Conservation (phyloP, 1,140 invertebrate genomes). For the Meloidogyne chitwoodi region DNA sequence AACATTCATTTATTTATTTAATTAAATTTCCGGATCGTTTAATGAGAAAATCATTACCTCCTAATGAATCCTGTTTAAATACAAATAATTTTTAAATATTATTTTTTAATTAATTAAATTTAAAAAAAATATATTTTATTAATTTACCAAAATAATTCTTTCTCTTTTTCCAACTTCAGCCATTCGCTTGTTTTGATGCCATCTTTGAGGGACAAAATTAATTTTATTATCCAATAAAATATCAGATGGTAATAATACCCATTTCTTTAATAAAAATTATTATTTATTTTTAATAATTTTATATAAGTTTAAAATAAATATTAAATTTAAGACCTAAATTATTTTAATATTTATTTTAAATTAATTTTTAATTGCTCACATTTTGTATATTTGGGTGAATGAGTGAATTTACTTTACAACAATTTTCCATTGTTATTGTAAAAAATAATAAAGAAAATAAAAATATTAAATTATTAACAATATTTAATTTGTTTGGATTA, state of each 20-base stretch:
- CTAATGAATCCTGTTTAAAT: not conserved
- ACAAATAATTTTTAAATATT: no score
- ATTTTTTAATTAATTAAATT: no score
- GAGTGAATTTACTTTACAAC: not conserved
- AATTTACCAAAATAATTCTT: not conserved
- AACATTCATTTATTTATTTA: no score
- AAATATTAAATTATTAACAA: not conserved
- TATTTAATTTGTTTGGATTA: not conserved
- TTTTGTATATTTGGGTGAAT: not conserved
- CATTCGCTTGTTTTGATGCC: not conserved
- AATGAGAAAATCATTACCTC: not conserved
- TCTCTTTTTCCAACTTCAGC: not conserved
- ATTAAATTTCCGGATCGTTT: not conserved
- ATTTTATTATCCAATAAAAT: not conserved
- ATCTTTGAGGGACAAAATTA: not conserved
- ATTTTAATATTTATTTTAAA: not conserved
- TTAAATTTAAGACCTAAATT: not conserved
- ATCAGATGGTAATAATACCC: not conserved
- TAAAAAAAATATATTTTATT: not conserved
- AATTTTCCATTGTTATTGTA: not conserved
- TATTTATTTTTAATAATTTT: not conserved
- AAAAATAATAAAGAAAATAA: not conserved
- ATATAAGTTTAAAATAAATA: no score
- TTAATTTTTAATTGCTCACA: not conserved
- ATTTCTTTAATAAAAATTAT: not conserved